Percentiles rank a stretch among this genome's conserved stretches.
These are phyloP conservation scores for Pantherophis alleghaniensis DNA, from an alignment of 2,797 vertebrate species.

Conservation along the genomic window DNA sequence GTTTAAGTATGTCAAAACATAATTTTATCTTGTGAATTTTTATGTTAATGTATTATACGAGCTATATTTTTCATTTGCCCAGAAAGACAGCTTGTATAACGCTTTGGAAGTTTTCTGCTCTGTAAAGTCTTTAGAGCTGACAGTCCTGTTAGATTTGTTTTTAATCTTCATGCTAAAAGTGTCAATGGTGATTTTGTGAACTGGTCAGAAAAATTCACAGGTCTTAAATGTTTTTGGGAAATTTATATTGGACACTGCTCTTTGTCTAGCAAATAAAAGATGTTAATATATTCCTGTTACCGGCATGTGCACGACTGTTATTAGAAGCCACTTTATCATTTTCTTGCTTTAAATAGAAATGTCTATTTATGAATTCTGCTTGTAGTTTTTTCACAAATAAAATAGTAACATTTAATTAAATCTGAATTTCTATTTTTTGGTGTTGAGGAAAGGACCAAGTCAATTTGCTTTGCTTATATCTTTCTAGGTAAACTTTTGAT, in stretches of 20 bases:
- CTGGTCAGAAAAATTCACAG: conserved; percentile 92
- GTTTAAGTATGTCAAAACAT: conserved; percentile 96
- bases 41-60: conserved; percentile 92
- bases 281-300: conserved; percentile 99
- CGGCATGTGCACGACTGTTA: conserved; percentile 99
- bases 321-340: conserved; percentile 96
- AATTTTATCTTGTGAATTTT: conserved; percentile 89
- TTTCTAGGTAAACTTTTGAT: background rate
- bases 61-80: conserved; percentile 89
- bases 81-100: conserved; percentile 95
- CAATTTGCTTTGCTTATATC: background rate
- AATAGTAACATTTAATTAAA: conserved; percentile 93
- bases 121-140: conserved; percentile 86
- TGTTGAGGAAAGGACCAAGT: conserved; percentile 11
- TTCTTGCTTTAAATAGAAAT: conserved; percentile 99
- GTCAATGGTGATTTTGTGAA: conserved; percentile 97
- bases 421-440: conserved; percentile 71
- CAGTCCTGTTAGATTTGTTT: conserved; percentile 80
- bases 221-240: conserved; percentile 93
- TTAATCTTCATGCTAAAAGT: conserved; percentile 87
- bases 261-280: conserved; percentile 95
- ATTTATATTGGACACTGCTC: conserved; percentile 94
- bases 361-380: conserved; percentile 99
- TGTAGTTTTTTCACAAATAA: conserved; percentile 99
- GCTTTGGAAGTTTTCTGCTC: conserved; percentile 87